Conservation (phyloP, 2,797 vertebrate species). For the Dryobates pubescens region DNA sequence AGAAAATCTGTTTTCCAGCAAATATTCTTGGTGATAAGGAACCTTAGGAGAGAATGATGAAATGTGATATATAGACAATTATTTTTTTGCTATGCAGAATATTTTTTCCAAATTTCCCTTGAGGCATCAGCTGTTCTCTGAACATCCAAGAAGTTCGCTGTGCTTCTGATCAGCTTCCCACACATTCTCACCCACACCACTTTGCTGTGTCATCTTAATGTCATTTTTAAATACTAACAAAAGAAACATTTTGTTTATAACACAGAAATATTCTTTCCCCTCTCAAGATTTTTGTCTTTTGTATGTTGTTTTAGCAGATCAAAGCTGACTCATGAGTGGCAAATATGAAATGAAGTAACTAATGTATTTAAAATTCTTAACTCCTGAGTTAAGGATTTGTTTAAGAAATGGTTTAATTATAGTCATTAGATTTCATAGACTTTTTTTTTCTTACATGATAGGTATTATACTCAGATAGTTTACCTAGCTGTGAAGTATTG, state of each 20-base stretch:
- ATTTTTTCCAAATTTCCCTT: conserved; percentile 29
- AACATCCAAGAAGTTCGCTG: conserved; percentile 36
- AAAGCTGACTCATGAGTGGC: conserved; percentile 29
- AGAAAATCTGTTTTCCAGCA: conserved; percentile 10
- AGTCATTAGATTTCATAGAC: neutral
- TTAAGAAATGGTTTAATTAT: neutral
- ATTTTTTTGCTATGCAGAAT: conserved; percentile 4
- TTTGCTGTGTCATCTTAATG: conserved; percentile 64
- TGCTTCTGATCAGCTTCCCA: conserved; percentile 62
- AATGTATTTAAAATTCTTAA: neutral
- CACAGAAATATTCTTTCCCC: neutral
- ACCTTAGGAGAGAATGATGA: neutral
- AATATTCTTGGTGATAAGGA: neutral
- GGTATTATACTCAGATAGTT: neutral
- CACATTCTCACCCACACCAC: conserved; percentile 43
- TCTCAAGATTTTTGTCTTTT: conserved; percentile 25
- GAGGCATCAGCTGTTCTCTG: conserved; percentile 24
- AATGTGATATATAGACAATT: neutral
- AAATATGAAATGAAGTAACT: conserved; percentile 17
- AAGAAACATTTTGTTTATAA: conserved; percentile 58
- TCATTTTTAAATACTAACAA: conserved; percentile 61
- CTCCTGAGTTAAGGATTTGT: neutral
- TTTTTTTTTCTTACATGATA: neutral
- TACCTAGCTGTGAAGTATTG: neutral
- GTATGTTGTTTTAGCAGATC: conserved; percentile 14